A percentile compares a stretch with the other conserved stretches of the same genome.
phyloP scores from a whole-genome alignment of 2,888 invertebrate species.

The Venusia cambrica region DNA sequence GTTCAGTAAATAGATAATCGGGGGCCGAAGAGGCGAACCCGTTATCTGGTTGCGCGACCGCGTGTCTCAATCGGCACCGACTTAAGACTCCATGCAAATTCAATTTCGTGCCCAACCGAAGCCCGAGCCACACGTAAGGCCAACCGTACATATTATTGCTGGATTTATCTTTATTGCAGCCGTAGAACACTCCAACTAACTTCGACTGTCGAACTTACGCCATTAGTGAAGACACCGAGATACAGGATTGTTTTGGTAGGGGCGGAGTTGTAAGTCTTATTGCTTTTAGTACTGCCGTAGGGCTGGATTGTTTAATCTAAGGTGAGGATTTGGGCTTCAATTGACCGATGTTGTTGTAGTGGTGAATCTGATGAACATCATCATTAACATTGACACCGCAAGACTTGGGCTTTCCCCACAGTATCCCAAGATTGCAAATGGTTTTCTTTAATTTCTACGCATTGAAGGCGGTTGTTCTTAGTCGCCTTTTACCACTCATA shows the following conservation, averaged over 20 bases:
- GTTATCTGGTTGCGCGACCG: constrained; percentile 66
- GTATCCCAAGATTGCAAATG: no score
- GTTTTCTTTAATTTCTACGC: no score
- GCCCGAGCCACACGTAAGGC: constrained; percentile 67
- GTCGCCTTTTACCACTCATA: no score
- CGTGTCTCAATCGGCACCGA: constrained; percentile 68
- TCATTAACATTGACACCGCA: no score
- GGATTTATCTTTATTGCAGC: constrained; percentile 81
- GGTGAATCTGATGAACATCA: constrained; percentile 8
- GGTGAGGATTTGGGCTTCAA: constrained; percentile 49
- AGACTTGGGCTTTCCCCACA: no score
- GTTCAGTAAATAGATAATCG: constrained; percentile 36
- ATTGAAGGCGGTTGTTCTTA: no score
- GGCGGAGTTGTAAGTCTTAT: constrained; percentile 79
- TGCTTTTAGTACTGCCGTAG: constrained; percentile 72
- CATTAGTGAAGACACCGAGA: constrained; percentile 80
- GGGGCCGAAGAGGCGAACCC: constrained; percentile 56
- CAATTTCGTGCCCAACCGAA: constrained; percentile 78
- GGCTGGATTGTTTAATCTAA: constrained; percentile 75
- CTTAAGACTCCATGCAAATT: constrained; percentile 80
- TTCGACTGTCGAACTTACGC: constrained; percentile 80
- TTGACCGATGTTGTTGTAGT: constrained; percentile 24
- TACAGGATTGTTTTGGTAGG: constrained; percentile 79
- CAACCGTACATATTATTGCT: constrained; percentile 79
- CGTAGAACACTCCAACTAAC: constrained; percentile 78